These are phyloP conservation scores for Leiothrix lutea DNA, from an alignment of 2,113 vertebrate genomes.

Conservation along the genomic window DNA sequence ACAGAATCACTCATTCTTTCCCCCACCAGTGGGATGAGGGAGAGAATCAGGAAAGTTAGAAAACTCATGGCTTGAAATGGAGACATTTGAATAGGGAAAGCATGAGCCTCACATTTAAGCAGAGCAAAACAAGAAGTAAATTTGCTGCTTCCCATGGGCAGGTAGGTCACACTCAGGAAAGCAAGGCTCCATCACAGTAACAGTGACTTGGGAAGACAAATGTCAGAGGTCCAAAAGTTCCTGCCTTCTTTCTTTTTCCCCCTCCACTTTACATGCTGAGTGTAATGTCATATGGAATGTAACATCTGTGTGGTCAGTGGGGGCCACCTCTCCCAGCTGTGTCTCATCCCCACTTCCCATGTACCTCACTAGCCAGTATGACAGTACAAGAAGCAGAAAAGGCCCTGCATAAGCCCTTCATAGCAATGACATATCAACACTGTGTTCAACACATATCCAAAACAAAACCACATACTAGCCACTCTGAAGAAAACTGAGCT, in stretches of 20 bases:
- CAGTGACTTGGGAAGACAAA: not conserved
- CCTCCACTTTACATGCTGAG: not conserved
- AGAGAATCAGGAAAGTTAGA: not conserved
- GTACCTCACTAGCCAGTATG: not conserved
- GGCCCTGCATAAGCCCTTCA: not conserved
- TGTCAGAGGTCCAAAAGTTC: fast-evolving
- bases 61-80: not conserved
- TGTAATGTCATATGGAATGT: not conserved
- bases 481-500: not conserved
- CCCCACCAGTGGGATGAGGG: not conserved
- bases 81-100: not conserved
- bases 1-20: not conserved
- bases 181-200: not conserved
- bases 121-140: not conserved
- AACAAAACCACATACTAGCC: not conserved
- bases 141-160: not conserved
- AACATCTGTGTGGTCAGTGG: not conserved
- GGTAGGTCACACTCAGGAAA: not conserved
- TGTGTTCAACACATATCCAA: not conserved
- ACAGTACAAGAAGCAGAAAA: not conserved
- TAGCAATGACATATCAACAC: not conserved
- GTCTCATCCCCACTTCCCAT: not conserved
- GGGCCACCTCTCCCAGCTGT: not conserved
- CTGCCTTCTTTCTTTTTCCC: not conserved
- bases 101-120: not conserved